Evolutionary conservation across 2,797 vertebrate species (phyloP), one percentile per base, ranked within the genome.

Genomic region (Sparidentex hasta): DNA sequence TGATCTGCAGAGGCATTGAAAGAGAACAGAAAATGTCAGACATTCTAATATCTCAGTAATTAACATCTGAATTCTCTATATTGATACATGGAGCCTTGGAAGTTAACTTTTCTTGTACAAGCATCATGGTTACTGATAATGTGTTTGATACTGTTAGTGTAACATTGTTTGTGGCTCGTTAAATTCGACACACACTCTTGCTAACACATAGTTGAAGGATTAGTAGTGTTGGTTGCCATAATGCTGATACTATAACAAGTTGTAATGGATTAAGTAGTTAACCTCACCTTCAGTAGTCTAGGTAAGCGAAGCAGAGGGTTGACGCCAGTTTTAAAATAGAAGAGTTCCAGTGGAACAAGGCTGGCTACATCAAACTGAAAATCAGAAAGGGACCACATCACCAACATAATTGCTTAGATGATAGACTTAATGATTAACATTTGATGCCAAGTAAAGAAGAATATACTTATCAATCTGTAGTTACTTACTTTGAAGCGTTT

Each of bases 291-390:
- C 62, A 99, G 93, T 58, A 98, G 94, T 56, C 98, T 94, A 27
- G 97, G 98, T 65, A 99, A 88, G 7, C 98, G 97, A 50, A 99
- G 94, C 25, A 99, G 95, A 0, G 98, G 95, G 57, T 97, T 97
- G 82, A 98, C 92, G 2, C 98, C 98, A 0, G 96, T 92, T 93
- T 95, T 97, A 76, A 99, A 94, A 87, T 99, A 99, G 65, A 99
- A 93, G 33, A 99, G 83, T 88, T 99, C 98, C 90, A 99, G 84
- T 0, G 98, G 98, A 70, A 98, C 83, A n/a, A 99, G 96, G 81
- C 96, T 97, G 82, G 94, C 73, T 5, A 97, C 1, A 3, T 99
- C 98, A 95, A 98, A 96, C 98, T 99, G 91, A 33, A 90, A 95
- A 27, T 77, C 8, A 86, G 58, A 62, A 76, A 46, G 50, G 25